Evolutionary conservation across 2,113 vertebrate species (phyloP), one percentile per base, ranked within the genome.

Genomic region (Ardeotis arabs): DNA sequence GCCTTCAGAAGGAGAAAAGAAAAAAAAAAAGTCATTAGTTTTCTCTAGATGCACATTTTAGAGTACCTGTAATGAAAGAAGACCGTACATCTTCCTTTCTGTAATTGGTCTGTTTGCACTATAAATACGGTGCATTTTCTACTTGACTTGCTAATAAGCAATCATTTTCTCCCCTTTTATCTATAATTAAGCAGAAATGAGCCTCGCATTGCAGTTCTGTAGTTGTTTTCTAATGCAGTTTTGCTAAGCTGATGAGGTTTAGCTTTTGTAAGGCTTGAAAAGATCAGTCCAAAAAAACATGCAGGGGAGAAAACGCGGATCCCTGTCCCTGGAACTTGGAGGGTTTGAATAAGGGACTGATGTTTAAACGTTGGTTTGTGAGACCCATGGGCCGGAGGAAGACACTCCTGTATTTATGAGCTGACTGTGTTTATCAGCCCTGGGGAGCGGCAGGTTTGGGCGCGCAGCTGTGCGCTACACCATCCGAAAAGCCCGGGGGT

Each of bases 71-170:
- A 93, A 92, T 92, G 82, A 93, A 92, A 89, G 86, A 45, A 58
- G 85, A 89, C 73, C 49, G 63, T 74, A 55, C 73, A 16, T 85
- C 50, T 76, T 86, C 69, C 64, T 75, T 59, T 33, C 45, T 0
- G 1, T 93, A 93, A 93, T n/a, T 85, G 87, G 77, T 52, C 94
- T 95, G 77, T 93, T 95, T 92, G 77, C 87, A 27, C 73, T 72
- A 77, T 75, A 92, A 90, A 81, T 59, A 52, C 6, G 64, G 60
- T 67, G 84, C 85, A 86, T 89, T 81, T 96, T 88, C 92, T 95
- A 95, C 93, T 82, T 86, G 88, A 53, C 88, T 92, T 50, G 83
- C 73, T 93, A 97, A 96, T 72, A 94, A 90, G 93, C 88, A 90
- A 84, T 92, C 18, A 81, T 95, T 93, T 93, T 59, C 55, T 80